Base-by-base conservation (phyloP, 1,140 invertebrate species). In the Myzus persicae region DNA sequence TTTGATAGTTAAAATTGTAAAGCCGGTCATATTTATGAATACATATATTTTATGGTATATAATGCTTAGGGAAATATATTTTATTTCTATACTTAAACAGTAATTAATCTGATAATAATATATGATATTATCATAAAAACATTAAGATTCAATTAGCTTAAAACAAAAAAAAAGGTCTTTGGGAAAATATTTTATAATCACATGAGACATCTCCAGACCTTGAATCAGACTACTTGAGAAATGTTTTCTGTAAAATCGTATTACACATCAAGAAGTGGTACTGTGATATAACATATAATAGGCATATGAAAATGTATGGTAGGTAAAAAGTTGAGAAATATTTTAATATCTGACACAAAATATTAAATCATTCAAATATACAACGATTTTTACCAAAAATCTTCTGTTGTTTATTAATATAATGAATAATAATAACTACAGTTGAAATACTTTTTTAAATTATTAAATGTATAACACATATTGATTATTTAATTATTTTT, bases 131-230 rank as follows among this genome's bases (percentile, higher is more conserved):
- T 51, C 48, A 67, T n/a, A n/a, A 14, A 67, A n/a, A 67, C 59
- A 67, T 67, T 67, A 67, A 76, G 59, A 76, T n/a, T 76, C 59
- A 76, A 76, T 76, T 76, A 76, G 59, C 18, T 36, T 20, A 18
- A n/a, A 76, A 76, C 59, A 48, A 48, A 26, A 51, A 51, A 88
- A n/a, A 48, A 88, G 36, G 46, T 48, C n/a, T 88, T 88, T 36
- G 44, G 31, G 31, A n/a, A n/a, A 48, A 51, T n/a, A 48, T 88
- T 36, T 46, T 48, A 51, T 36, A 88, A 88, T 88, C 87, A 48
- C 46, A 24, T 51, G 87, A 88, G 31, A 48, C 46, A 88, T 48
- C 46, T 88, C 40, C n/a, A 88, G 87, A 88, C 87, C 44, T 88
- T 88, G 46, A 88, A 51, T 38, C 46, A 36, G 87, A 36, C 87